Conservation (phyloP, 2,888 invertebrate genomes). For the Halictus quadricinctus region DNA sequence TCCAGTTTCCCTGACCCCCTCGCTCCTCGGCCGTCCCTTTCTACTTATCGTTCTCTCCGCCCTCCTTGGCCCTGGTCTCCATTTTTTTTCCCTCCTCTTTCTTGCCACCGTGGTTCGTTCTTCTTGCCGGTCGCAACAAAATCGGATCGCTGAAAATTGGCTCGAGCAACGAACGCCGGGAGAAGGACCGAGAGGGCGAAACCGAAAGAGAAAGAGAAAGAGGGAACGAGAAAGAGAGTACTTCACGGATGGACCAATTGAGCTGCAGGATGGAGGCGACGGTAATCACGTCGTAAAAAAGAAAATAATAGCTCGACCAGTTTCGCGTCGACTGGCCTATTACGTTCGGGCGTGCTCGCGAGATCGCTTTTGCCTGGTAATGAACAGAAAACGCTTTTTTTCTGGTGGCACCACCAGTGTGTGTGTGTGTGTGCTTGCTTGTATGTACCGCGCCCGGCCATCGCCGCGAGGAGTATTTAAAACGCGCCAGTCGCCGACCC, state of each 20-base stretch:
- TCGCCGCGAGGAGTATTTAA: conserved; percentile 13
- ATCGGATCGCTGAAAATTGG: conserved; percentile 60
- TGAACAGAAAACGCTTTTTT: conserved; percentile 39
- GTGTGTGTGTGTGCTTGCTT: neutral
- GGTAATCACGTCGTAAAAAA: conserved; percentile 65
- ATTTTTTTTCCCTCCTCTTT: neutral
- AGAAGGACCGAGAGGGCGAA: conserved; percentile 17
- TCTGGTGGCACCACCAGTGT: neutral
- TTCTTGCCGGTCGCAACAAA: conserved; percentile 45
- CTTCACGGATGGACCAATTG: conserved; percentile 49
- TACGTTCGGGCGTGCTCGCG: conserved; percentile 21
- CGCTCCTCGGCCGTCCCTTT: neutral
- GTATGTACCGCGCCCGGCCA: neutral
- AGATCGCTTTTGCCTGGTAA: conserved; percentile 42
- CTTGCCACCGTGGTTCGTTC: neutral
- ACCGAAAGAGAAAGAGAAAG: conserved; percentile 3
- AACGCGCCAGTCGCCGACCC: neutral
- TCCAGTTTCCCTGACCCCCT: neutral
- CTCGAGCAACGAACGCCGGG: conserved; percentile 23
- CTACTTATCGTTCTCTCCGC: conserved; percentile 11
- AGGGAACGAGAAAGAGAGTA: conserved; percentile 13
- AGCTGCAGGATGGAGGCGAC: conserved; percentile 40
- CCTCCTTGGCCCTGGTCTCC: conserved; percentile 7
- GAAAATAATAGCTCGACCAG: conserved; percentile 62
- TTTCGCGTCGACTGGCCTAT: conserved; percentile 48